Percentiles rank a stretch among this genome's conserved stretches.
These are phyloP conservation scores for Agrochola lota DNA, from an alignment of 2,888 invertebrate species.

Conservation along the genomic window DNA sequence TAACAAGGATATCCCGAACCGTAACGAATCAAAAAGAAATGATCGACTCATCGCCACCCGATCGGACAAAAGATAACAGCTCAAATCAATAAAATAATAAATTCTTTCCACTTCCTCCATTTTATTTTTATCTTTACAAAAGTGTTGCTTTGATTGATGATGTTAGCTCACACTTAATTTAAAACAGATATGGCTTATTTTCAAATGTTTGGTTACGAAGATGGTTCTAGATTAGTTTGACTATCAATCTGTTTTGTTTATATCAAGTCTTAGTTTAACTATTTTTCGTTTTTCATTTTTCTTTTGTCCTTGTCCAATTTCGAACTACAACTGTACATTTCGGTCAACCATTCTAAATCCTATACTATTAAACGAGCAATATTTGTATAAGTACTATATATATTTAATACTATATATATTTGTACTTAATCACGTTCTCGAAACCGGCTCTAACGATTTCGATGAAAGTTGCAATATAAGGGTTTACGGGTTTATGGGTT, in stretches of 20 bases:
- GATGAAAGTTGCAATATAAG: too few relatives aligned
- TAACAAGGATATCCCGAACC: constrained; percentile 75
- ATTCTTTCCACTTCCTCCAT: constrained; percentile 86
- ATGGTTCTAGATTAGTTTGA: constrained; percentile 35
- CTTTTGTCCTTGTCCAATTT: background rate
- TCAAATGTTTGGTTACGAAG: constrained; percentile 56
- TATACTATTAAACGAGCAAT: too few relatives aligned
- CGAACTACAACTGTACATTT: background rate
- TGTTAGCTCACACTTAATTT: constrained; percentile 70
- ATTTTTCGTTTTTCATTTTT: background rate
- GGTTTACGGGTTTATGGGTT: too few relatives aligned
- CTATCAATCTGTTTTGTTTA: constrained; percentile 45
- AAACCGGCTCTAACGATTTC: too few relatives aligned
- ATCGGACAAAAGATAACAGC: constrained; percentile 87
- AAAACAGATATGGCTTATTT: constrained; percentile 65
- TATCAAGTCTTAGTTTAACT: background rate
- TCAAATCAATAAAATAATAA: constrained; percentile 89
- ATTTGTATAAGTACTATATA: too few relatives aligned
- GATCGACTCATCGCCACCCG: constrained; percentile 81
- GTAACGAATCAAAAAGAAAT: constrained; percentile 80
- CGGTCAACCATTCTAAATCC: background rate
- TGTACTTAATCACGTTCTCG: too few relatives aligned
- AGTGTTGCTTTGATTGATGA: constrained; percentile 89
- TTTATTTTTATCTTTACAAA: constrained; percentile 84
- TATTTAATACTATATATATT: too few relatives aligned